Evolutionary conservation across 2,888 invertebrate genomes (phyloP), one percentile per base, ranked within the genome.

Genomic region (Drosophila nr. perissopoda): DNA sequence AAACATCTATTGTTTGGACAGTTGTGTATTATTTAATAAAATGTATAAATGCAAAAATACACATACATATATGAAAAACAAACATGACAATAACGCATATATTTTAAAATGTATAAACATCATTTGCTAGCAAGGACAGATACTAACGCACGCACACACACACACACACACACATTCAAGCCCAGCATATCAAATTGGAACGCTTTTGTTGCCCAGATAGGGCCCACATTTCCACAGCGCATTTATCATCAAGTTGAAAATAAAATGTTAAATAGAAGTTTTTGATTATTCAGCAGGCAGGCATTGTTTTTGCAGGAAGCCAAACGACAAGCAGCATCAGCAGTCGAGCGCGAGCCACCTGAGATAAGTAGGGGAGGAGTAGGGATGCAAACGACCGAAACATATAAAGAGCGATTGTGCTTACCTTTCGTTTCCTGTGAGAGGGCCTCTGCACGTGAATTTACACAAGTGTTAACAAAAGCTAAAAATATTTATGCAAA

Each of bases 211-310:
- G 67, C 52, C 45, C 38, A 34, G 60, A 83, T 69, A 79, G 51
- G 59, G 53, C 68, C 76, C 85, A 74, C 82, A 87, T 80, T 85
- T 71, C 67, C 77, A 75, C 72, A 83, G 69, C 76, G 75, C 88
- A 83, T 88, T 85, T 86, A 88, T 83, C 83, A 85, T 80, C 83
- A 85, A 82, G 76, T 83, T 85, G 70, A 57, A 82, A 80, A 76
- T 73, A 86, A 86, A 82, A 85, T 85, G 76, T 80, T 76, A 80
- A 83, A 88, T 86, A 76, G 71, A 85, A 85, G 82, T 85, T 87
- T 85, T 70, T 80, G 80, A 80, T 80, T 77, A 80, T 70, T 71
- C 70, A 80, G 82, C 73, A 73, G 54, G 69, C 71, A 58, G 49
- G 49, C 69, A 63, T 74, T 78, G 67, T 64, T 74, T 74, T 71